Percentiles rank a stretch among this genome's conserved stretches.
Conservation (phyloP, 1,140 invertebrate species). For the Pogonus chalceus region DNA sequence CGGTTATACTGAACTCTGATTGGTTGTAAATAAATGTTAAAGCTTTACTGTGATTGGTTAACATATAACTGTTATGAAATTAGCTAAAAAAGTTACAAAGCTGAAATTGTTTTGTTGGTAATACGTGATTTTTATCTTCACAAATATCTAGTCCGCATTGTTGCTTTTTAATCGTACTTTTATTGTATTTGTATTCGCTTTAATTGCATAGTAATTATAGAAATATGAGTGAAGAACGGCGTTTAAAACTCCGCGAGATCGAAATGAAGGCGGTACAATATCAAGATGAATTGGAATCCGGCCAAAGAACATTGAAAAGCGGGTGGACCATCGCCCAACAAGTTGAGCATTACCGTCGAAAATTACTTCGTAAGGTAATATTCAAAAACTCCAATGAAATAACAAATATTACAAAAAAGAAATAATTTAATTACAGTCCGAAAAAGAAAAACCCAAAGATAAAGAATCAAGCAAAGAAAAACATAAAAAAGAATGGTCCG, state of each 20-base stretch:
- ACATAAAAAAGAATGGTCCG: slow-evolving; percentile 30
- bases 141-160: no score
- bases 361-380: slow-evolving; percentile 65
- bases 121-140: no score
- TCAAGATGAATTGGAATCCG: slow-evolving; percentile 90
- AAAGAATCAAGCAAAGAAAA: slow-evolving; percentile 13
- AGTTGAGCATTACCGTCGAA: slow-evolving; percentile 84
- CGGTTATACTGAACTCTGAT: no score
- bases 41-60: no score
- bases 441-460: slow-evolving; percentile 26
- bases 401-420: background rate
- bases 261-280: slow-evolving; percentile 92
- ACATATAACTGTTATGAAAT: no score
- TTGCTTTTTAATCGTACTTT: no score
- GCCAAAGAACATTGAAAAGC: slow-evolving; percentile 62
- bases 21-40: no score
- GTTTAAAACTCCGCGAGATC: slow-evolving; percentile 80
- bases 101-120: no score
- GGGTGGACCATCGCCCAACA: slow-evolving; percentile 72
- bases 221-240: slow-evolving; percentile 57
- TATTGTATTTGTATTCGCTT: background rate
- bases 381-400: slow-evolving; percentile 14
- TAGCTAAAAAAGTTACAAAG: no score
- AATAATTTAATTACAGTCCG: slow-evolving; percentile 5
- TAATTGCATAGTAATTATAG: slow-evolving; percentile 14